These are phyloP conservation scores for Macquaria ambigua DNA, from an alignment of 2,113 vertebrate species.

Conservation along the genomic window DNA sequence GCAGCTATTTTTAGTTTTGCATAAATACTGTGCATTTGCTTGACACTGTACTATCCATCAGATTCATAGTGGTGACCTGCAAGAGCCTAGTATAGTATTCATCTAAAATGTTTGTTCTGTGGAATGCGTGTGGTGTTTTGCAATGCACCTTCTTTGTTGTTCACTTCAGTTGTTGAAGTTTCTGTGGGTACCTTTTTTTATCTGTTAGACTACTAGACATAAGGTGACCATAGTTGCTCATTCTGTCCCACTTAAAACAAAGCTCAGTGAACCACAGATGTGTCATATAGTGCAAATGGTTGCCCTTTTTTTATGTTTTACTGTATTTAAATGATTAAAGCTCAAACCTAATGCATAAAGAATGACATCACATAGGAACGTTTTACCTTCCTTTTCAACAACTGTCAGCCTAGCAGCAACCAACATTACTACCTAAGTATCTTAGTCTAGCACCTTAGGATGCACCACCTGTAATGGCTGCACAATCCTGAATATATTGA, in stretches of 20 bases:
- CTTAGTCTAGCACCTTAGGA: background rate
- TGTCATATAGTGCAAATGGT: background rate
- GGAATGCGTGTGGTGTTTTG: background rate
- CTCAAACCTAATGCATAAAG: background rate
- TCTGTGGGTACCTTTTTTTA: background rate
- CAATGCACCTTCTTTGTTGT: background rate
- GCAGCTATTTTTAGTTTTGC: conserved; percentile 31
- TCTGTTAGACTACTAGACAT: background rate
- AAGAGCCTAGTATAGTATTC: background rate
- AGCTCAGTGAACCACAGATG: background rate
- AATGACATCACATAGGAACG: background rate
- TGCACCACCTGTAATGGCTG: background rate
- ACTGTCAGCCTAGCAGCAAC: background rate
- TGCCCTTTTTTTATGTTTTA: background rate
- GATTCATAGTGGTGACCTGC: background rate
- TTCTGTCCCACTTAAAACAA: background rate
- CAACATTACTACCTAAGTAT: background rate
- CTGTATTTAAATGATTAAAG: background rate
- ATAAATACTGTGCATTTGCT: conserved; percentile 22
- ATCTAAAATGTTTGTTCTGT: background rate
- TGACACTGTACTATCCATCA: conserved; percentile 1
- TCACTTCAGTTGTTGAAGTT: background rate
- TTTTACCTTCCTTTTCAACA: background rate
- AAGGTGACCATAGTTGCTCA: background rate
- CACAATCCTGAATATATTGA: background rate